phyloP scores from a whole-genome alignment of 2,797 vertebrate genomes.

The Danio tinwini region DNA sequence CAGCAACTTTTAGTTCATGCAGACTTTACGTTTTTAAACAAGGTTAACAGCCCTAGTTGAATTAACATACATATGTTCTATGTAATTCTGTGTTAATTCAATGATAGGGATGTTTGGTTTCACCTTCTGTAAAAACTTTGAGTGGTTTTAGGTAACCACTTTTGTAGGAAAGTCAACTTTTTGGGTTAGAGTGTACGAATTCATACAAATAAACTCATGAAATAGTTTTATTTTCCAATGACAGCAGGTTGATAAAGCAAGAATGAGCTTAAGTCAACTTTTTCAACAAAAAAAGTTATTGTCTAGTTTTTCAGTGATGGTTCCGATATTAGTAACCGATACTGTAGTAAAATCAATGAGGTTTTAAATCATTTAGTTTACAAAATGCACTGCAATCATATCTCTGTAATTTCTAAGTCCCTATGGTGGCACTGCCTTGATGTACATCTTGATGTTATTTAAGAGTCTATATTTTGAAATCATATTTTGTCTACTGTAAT shows the following conservation, averaged over 20 bases:
- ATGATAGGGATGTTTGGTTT: too few relatives aligned
- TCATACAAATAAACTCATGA: neutral
- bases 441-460: slow-evolving; percentile 20
- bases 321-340: neutral
- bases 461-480: slow-evolving; percentile 16
- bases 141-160: too few relatives aligned
- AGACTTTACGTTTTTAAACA: too few relatives aligned
- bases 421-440: neutral
- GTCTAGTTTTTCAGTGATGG: neutral
- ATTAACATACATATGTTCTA: too few relatives aligned
- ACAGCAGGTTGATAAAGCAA: neutral
- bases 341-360: neutral
- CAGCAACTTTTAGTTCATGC: too few relatives aligned
- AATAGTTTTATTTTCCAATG: neutral
- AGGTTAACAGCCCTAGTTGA: too few relatives aligned
- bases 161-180: too few relatives aligned
- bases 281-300: neutral
- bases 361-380: neutral
- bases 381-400: neutral
- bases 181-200: too few relatives aligned
- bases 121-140: too few relatives aligned
- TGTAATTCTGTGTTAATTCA: too few relatives aligned
- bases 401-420: neutral
- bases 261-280: neutral
- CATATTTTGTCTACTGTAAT: slow-evolving; percentile 2